Percentiles rank a stretch among this genome's conserved stretches.
These are phyloP conservation scores for Antidorcas marsupialis DNA, from an alignment of 2,113 vertebrate species.

Conservation along the genomic window DNA sequence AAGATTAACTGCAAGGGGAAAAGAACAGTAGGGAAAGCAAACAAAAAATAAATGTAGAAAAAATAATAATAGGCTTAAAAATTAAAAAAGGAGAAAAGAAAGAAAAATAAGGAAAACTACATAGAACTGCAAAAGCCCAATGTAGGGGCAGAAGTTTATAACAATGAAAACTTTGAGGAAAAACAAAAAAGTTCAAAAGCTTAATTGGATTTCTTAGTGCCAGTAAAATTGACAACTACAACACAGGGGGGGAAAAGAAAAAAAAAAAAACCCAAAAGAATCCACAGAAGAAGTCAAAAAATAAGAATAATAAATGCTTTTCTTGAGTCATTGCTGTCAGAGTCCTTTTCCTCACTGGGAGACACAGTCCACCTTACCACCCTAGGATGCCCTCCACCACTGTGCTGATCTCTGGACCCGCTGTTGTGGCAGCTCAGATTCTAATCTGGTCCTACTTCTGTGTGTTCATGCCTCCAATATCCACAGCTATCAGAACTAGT, in stretches of 20 bases:
- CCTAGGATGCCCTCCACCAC: neutral
- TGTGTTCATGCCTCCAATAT: neutral
- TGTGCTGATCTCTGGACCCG: neutral
- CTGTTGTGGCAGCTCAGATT: neutral
- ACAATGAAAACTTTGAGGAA: neutral
- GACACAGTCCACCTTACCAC: neutral
- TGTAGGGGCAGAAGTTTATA: neutral
- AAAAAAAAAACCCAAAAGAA: neutral
- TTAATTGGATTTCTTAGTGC: neutral
- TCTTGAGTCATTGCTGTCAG: neutral
- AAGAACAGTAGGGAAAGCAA: neutral
- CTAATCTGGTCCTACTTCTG: neutral
- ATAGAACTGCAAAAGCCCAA: neutral
- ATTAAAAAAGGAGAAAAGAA: neutral
- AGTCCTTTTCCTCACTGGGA: neutral
- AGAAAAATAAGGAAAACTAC: neutral
- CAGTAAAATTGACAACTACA: neutral
- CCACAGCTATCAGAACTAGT: neutral
- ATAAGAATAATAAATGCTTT: neutral
- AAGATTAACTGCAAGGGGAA: neutral
- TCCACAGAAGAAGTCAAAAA: neutral
- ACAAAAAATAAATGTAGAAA: neutral
- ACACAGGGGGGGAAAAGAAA: fast-evolving
- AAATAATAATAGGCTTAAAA: neutral
- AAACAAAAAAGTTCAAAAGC: neutral